Evolutionary conservation across 1,140 invertebrate species (phyloP).

Genomic region (Drosophila ohnishii): DNA sequence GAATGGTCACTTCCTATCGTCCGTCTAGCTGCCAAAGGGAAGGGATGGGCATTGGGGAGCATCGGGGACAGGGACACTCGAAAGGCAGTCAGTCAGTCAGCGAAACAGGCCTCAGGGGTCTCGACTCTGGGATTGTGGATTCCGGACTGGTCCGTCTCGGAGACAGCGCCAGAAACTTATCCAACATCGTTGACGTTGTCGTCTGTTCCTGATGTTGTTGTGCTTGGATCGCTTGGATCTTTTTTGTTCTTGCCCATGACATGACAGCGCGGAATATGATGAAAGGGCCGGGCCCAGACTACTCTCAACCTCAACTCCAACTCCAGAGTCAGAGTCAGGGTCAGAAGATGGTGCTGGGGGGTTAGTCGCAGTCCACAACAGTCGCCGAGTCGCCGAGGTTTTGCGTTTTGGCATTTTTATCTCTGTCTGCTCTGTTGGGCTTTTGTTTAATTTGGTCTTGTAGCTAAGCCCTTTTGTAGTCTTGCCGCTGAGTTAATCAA

Average conservation of each 20-base stretch:
- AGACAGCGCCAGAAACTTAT: slow-evolving; percentile 73
- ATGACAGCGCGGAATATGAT: slow-evolving; percentile 80
- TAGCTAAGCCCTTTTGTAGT: slow-evolving; percentile 73
- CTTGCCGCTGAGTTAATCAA: slow-evolving; percentile 74
- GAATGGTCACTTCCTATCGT: slow-evolving; percentile 45
- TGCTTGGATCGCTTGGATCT: slow-evolving; percentile 27
- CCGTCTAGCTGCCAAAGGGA: slow-evolving; percentile 41
- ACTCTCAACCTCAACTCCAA: slow-evolving; percentile 1
- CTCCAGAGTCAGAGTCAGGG: slow-evolving; percentile 22
- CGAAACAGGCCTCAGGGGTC: slow-evolving; percentile 51
- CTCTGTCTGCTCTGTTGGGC: slow-evolving; percentile 42
- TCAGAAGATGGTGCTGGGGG: slow-evolving; percentile 26
- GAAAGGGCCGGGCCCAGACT: slow-evolving; percentile 62
- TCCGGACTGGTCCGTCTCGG: slow-evolving; percentile 41
- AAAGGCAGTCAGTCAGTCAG: slow-evolving; percentile 48
- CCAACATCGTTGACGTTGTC: slow-evolving; percentile 77
- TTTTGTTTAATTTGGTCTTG: slow-evolving; percentile 75
- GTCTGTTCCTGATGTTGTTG: slow-evolving; percentile 42
- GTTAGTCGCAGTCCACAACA: slow-evolving; percentile 31
- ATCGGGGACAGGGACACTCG: slow-evolving; percentile 16
- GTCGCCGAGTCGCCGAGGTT: slow-evolving; percentile 27
- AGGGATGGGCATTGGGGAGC: not conserved
- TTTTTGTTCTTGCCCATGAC: slow-evolving; percentile 67
- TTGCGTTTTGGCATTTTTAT: slow-evolving; percentile 56
- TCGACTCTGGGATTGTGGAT: slow-evolving; percentile 23